A percentile compares a stretch with the other conserved stretches of the same genome.
Evolutionary conservation across 2,797 vertebrate species (phyloP).

Genomic region (Podarcis siculus): DNA sequence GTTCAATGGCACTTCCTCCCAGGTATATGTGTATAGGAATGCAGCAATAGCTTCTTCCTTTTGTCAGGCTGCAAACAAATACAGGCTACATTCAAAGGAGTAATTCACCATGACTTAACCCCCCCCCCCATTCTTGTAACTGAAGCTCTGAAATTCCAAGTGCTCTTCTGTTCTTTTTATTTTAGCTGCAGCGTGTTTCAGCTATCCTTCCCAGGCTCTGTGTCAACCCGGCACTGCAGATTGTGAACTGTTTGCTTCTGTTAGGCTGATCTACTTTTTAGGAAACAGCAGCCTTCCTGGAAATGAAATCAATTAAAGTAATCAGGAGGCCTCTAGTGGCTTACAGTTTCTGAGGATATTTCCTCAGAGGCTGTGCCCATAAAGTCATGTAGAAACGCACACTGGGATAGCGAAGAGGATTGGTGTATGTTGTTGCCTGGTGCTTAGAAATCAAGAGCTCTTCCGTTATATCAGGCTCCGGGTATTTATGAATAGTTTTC

Average conservation of each 20-base stretch:
- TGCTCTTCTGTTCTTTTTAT: slow-evolving; percentile 64
- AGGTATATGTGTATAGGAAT: too few relatives aligned
- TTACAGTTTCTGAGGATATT: slow-evolving; percentile 71
- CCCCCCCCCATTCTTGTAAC: slow-evolving; percentile 60
- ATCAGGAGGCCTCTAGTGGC: slow-evolving; percentile 76
- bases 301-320: slow-evolving; percentile 72
- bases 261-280: slow-evolving; percentile 72
- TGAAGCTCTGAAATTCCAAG: slow-evolving; percentile 75
- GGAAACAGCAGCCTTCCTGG: slow-evolving; percentile 50
- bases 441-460: slow-evolving; percentile 40
- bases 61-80: slow-evolving; percentile 65
- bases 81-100: slow-evolving; percentile 68
- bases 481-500: slow-evolving; percentile 60
- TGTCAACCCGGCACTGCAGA: slow-evolving; percentile 56
- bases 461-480: slow-evolving; percentile 43
- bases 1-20: too few relatives aligned
- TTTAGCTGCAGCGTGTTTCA: slow-evolving; percentile 63
- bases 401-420: slow-evolving; percentile 42
- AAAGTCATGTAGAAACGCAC: slow-evolving; percentile 34
- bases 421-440: slow-evolving; percentile 55
- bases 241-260: slow-evolving; percentile 63
- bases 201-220: slow-evolving; percentile 47
- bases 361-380: slow-evolving; percentile 59
- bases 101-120: slow-evolving; percentile 64
- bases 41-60: slow-evolving; percentile 57